Evolutionary conservation across 2,888 invertebrate species (phyloP).

Genomic region (Drosophila cracens): DNA sequence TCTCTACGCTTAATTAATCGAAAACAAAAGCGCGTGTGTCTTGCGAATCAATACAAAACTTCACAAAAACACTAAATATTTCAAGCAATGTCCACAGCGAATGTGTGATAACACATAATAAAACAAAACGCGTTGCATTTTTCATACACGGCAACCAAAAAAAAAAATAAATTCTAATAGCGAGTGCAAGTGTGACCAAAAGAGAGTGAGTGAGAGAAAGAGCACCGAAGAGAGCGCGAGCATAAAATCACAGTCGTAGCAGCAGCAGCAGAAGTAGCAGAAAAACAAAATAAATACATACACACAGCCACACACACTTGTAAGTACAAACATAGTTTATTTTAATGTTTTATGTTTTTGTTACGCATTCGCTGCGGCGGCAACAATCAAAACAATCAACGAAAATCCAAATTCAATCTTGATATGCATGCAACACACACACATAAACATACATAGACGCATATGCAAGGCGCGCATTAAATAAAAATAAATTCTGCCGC

Average conservation of each 20-base stretch:
- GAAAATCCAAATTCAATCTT: slow-evolving; percentile 57
- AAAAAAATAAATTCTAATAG: slow-evolving; percentile 40
- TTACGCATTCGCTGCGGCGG: slow-evolving; percentile 38
- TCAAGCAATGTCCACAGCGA: slow-evolving; percentile 20
- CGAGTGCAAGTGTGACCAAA: slow-evolving; percentile 46
- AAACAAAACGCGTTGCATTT: slow-evolving; percentile 14
- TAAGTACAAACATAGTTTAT: slow-evolving; percentile 44
- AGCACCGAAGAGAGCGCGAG: slow-evolving; percentile 51
- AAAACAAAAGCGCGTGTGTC: slow-evolving; percentile 58
- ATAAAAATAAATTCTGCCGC: slow-evolving; percentile 70
- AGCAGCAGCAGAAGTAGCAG: slow-evolving; percentile 65
- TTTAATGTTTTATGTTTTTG: slow-evolving; percentile 35
- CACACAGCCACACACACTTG: slow-evolving; percentile 35
- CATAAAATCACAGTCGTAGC: slow-evolving; percentile 70
- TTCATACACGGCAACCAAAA: slow-evolving; percentile 24
- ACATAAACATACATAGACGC: slow-evolving; percentile 34
- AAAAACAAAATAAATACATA: slow-evolving; percentile 75
- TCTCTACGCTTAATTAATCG: slow-evolving; percentile 50
- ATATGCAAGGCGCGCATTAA: slow-evolving; percentile 56
- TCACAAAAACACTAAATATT: slow-evolving; percentile 33
- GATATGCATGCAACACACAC: slow-evolving; percentile 53
- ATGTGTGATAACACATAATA: slow-evolving; percentile 50
- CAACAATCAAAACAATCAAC: slow-evolving; percentile 59
- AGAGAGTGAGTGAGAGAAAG: slow-evolving; percentile 35
- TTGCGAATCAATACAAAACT: slow-evolving; percentile 53